These are phyloP conservation scores for Ichneumoninae sp. DNA, from an alignment of 2,888 invertebrate genomes.

Conservation along the genomic window DNA sequence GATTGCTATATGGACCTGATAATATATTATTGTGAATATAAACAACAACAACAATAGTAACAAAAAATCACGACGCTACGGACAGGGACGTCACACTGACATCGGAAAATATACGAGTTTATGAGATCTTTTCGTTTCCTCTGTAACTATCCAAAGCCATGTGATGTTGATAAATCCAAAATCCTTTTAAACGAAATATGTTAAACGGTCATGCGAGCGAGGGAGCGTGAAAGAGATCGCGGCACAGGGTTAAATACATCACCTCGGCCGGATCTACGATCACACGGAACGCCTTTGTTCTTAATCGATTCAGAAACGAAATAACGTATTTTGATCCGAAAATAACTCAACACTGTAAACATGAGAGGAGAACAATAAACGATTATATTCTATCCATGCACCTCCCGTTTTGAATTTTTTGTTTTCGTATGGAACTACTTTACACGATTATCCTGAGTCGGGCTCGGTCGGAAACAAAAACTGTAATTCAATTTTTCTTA, in stretches of 20 bases:
- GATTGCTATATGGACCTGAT: conserved; percentile 23
- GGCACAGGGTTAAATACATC: conserved; percentile 1
- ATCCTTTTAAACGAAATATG: not conserved
- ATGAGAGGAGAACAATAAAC: conserved; percentile 66
- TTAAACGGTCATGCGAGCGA: not conserved
- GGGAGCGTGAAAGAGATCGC: not conserved
- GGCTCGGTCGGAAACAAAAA: no score
- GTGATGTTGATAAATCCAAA: not conserved
- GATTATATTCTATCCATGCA: conserved; percentile 71
- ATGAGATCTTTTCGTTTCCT: conserved; percentile 27
- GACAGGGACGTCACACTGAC: conserved; percentile 12
- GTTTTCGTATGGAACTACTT: not conserved
- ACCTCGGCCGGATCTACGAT: not conserved
- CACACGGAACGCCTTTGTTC: not conserved
- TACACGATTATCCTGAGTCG: no score
- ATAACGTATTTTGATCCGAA: conserved; percentile 31
- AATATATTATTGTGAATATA: conserved; percentile 19
- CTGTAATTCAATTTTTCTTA: no score
- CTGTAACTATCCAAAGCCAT: conserved; percentile 7
- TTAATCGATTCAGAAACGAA: conserved; percentile 30
- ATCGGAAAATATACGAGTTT: conserved; percentile 30
- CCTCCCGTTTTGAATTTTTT: conserved; percentile 18
- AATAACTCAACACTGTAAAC: conserved; percentile 64
- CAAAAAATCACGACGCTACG: not conserved
- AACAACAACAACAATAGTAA: not conserved